Base-by-base conservation (phyloP, 2,888 invertebrate species). In the Cryptus armator region DNA sequence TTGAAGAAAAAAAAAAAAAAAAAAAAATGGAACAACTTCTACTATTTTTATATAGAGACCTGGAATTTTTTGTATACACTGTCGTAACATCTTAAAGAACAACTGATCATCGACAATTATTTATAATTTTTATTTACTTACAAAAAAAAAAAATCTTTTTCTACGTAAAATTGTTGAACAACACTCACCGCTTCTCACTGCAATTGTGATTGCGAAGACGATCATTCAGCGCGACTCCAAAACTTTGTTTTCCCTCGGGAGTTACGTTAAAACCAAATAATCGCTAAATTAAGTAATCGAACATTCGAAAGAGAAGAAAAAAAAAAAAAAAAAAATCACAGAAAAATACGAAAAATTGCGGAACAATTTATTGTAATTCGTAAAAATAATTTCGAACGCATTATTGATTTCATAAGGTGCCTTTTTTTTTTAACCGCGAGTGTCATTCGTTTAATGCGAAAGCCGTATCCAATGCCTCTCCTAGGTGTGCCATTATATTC, bases 401-500 rank as follows among this genome's bases (percentile, higher is more conserved):
- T 76, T 67, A 79, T 37, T 75, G 75, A 81, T 85, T 85, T 85
- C 81, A 85, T 81, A 81, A 74, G 84, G 84, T 84, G 84, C 84
- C 84, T 56, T 24, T 56, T 72, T 68, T 24, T 56, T 72, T 64
- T n/a, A n/a, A 68, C 81, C 76, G 80, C 66, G 80, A 80, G 67
- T 83, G 75, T 75, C 71, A 51, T 68, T 78, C 32, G 70, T 80
- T 66, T 56, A 77, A 56, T 64, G 84, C 62, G 70, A 74, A 84
- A 71, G 76, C 80, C 80, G 70, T 67, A 71, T 80, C 76, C 68
- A 74, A 81, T 78, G 74, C 86, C 56, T 56, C 56, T 89, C 91
- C 90, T 90, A 86, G 89, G 88, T 89, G 86, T 90, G 90, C 90
- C 87, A 86, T 86, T 82, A 87, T 87, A 75, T 86, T 83, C 64